Conservation (phyloP, 2,797 vertebrate genomes). For the Sardinella longiceps region DNA sequence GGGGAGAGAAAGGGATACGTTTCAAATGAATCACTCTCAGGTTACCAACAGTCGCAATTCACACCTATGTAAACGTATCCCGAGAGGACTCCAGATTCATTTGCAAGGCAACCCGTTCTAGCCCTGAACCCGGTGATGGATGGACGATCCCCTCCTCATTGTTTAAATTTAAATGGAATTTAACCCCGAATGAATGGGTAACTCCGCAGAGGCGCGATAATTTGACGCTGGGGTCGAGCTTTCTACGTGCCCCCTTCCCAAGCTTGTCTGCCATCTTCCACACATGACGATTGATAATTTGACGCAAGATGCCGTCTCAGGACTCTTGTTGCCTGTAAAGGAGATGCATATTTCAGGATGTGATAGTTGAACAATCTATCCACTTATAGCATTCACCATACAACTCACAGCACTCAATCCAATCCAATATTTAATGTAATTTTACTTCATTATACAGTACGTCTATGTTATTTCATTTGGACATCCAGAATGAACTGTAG, state of each 20-base stretch:
- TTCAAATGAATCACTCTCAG: slow-evolving; percentile 76
- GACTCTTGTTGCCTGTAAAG: neutral
- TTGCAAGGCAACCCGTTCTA: slow-evolving; percentile 75
- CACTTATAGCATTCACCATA: neutral
- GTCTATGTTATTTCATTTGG: neutral
- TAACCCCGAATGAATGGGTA: slow-evolving; percentile 81
- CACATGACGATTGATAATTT: slow-evolving; percentile 54
- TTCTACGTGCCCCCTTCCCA: slow-evolving; percentile 51
- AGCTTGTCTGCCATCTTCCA: slow-evolving; percentile 56
- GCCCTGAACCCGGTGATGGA: slow-evolving; percentile 74
- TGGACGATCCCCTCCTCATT: slow-evolving; percentile 71
- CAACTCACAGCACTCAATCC: neutral
- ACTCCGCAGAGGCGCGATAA: slow-evolving; percentile 76
- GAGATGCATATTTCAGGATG: neutral
- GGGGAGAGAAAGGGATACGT: slow-evolving; percentile 58
- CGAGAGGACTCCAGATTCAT: slow-evolving; percentile 80
- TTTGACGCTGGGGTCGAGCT: slow-evolving; percentile 58
- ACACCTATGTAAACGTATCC: slow-evolving; percentile 81
- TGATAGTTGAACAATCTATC: neutral
- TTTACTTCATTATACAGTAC: neutral
- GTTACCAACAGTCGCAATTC: slow-evolving; percentile 75
- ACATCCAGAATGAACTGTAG: neutral
- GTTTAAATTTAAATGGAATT: slow-evolving; percentile 82
- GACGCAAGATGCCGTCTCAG: slow-evolving; percentile 32
- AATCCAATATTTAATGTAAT: neutral